Conservation (phyloP, 2,797 vertebrate genomes). For the Darevskia nairensis region DNA sequence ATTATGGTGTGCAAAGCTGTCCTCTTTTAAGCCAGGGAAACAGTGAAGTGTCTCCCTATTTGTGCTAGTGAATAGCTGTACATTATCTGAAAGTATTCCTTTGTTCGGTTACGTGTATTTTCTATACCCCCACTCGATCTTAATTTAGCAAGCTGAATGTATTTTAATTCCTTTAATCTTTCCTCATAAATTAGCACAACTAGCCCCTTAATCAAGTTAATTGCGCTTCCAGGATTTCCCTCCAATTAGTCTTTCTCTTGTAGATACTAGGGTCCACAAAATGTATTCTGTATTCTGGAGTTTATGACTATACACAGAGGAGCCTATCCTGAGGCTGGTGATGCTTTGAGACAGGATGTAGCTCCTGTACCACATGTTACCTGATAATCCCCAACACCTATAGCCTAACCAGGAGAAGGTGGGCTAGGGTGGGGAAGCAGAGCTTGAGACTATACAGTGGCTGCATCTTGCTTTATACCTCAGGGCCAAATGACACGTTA, state of each 20-base stretch:
- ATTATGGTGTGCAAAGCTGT: neutral
- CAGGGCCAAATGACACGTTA: neutral
- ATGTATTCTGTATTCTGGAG: neutral
- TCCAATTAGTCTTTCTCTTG: neutral
- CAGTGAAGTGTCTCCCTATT: neutral
- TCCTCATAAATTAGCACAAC: neutral
- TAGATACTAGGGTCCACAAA: constrained; percentile 8
- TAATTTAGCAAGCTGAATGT: constrained; percentile 30
- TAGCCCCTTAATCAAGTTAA: neutral
- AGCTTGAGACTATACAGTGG: too few relatives aligned
- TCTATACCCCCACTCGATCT: neutral
- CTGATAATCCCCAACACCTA: neutral
- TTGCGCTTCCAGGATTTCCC: neutral
- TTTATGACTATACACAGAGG: neutral
- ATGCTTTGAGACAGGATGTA: neutral
- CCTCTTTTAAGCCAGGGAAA: neutral
- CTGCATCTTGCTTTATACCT: neutral
- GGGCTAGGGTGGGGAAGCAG: neutral
- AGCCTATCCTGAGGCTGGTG: neutral
- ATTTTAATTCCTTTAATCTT: constrained; percentile 23
- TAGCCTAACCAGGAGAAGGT: neutral
- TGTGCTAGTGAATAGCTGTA: neutral
- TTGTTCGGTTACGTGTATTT: neutral
- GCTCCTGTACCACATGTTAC: neutral
- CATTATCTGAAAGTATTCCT: constrained; percentile 17